These are phyloP conservation scores for Raja brachyura DNA, from an alignment of 2,113 vertebrate genomes.

Conservation along the genomic window DNA sequence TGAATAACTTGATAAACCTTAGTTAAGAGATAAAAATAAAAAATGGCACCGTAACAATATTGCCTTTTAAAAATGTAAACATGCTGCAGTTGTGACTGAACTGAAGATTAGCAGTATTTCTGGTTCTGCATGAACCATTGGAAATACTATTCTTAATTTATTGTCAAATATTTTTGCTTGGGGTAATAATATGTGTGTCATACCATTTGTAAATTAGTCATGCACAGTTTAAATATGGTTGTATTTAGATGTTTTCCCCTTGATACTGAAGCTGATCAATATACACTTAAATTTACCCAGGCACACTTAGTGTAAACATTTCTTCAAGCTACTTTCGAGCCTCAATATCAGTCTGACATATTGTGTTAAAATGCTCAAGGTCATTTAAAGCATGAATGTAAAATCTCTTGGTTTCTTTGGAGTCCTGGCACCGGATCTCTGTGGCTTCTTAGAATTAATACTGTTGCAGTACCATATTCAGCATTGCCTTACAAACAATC, in stretches of 20 bases:
- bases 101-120: not conserved
- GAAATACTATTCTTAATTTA: not conserved
- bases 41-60: not conserved
- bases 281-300: not conserved
- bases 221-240: not conserved
- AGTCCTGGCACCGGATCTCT: not conserved
- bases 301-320: not conserved
- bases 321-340: constrained; percentile 7
- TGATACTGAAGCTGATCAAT: not conserved
- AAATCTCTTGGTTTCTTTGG: constrained; percentile 18
- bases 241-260: not conserved
- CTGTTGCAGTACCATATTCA: not conserved
- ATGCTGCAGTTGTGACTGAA: not conserved
- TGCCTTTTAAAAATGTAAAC: not conserved
- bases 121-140: not conserved
- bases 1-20: not conserved
- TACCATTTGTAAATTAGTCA: not conserved
- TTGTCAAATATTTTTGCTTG: not conserved
- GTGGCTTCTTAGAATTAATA: not conserved
- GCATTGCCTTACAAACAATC: not conserved
- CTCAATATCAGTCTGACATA: constrained; percentile 8
- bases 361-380: not conserved
- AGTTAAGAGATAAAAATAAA: not conserved
- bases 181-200: not conserved
- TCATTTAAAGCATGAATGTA: not conserved